Percentiles rank a stretch among this genome's conserved stretches.
These are phyloP conservation scores for Masticophis lateralis DNA, from an alignment of 2,797 vertebrate species.

Conservation along the genomic window DNA sequence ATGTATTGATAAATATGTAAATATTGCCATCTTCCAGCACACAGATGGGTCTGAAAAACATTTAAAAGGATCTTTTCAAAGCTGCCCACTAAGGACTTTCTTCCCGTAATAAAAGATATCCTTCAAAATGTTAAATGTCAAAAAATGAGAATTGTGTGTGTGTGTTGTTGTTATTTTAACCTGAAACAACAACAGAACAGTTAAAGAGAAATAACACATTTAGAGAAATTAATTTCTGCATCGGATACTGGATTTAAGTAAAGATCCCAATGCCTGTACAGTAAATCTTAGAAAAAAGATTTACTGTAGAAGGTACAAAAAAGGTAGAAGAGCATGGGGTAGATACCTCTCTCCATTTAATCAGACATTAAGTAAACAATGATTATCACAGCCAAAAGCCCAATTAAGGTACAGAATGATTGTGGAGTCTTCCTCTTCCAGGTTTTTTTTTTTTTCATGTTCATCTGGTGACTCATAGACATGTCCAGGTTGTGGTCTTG, in stretches of 20 bases:
- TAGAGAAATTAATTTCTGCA: not conserved
- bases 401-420: not conserved
- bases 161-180: too few relatives aligned
- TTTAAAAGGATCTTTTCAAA: not conserved
- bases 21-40: not conserved
- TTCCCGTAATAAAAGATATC: not conserved
- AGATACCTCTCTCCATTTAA: not conserved
- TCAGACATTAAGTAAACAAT: not conserved
- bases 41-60: not conserved
- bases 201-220: not conserved
- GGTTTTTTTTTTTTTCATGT: not conserved
- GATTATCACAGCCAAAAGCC: not conserved
- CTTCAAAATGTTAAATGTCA: not conserved
- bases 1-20: not conserved
- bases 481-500: not conserved
- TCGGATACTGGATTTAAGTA: too few relatives aligned
- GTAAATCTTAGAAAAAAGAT: not conserved
- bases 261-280: not conserved
- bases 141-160: not conserved
- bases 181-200: not conserved
- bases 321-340: not conserved
- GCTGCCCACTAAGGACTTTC: not conserved
- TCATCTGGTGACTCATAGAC: not conserved
- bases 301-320: too few relatives aligned
- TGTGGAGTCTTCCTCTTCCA: not conserved